Evolutionary conservation across 2,113 vertebrate species (phyloP), one percentile per base, ranked within the genome.

Genomic region (Alligator sinensis): DNA sequence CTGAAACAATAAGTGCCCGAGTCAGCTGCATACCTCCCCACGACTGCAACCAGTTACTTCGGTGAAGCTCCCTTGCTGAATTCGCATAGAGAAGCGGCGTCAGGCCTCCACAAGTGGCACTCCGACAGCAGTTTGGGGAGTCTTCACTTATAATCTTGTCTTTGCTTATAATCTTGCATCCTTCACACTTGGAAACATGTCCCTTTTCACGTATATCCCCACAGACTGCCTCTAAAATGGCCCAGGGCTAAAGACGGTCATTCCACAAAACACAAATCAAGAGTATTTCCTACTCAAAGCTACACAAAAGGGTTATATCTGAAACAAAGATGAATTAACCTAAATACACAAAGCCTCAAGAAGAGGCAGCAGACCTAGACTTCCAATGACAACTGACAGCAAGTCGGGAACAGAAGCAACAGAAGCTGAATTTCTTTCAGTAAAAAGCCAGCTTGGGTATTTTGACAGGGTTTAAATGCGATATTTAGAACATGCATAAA

Each of bases 151-250:
- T n/a, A 8, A 30, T 9, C 17, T 14, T 24, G 0, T 27, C 70
- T 38, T 38, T 1, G 34, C 74, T 54, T 12, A 25, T 47, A 86
- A 88, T n/a, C 7, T 59, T 25, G 2, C 4, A 0, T 8, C 66
- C 3, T 0, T 12, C 17, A 28, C 38, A 34, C 6, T 74, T 38
- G 47, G 68, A 15, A 78, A 59, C 16, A 1, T 21, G 63, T 27
- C 11, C 24, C 58, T 18, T 1, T 22, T 11, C 5, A 57, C 34
- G 34, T 68, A 77, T 18, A n/a, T 24, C 11, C 62, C 38, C 54
- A 25, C 22, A 5, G 1, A 18, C 1, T 6, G 3, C 2, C 11
- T 9, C 2, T 55, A 21, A 54, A 55, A n/a, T 0, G 13, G 18
- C 24, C 64, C 77, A 19, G 80, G 59, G 54, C 38, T 4, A 18